Evolutionary conservation across 2,113 vertebrate genomes (phyloP), one percentile per base, ranked within the genome.

Genomic region (Sander vitreus): DNA sequence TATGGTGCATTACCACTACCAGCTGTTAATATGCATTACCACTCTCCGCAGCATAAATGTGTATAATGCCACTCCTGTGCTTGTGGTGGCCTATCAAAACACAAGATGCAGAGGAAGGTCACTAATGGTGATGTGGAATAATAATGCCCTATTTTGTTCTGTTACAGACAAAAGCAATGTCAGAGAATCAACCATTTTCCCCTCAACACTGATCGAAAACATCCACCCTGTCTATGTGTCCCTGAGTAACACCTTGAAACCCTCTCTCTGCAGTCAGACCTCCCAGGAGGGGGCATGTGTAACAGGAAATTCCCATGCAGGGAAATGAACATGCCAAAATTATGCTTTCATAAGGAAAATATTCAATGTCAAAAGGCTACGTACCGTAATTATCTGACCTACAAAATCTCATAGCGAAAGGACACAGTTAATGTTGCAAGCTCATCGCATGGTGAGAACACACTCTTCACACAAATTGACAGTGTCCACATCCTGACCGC

Each of bases 191-290:
- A 14, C 12, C 3, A 69, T 21, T 55, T 80, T 51, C 18, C 36
- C 30, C 0, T 71, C 4, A 58, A 16, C 33, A 13, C 12, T 55
- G 39, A 83, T 57, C 2, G 12, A 80, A 84, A 82, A 45, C 30
- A 70, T 69, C 59, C 67, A 23, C 45, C 25, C 64, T 50, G 18
- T 33, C 19, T 39, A 67, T 33, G 53, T 73, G 73, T 87, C 81
- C 66, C 78, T 77, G 65, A 85, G 73, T 65, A 70, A 84, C 72
- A 84, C 73, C 62, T 85, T 90, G 72, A 81, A 84, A 39, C 69
- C 53, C 59, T 69, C 57, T 59, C 1, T 78, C 36, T 69, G 79
- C 53, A 79, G 78, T 68, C 59, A 68, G 71, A 77, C 79, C 78
- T 64, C 74, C 68, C 69, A 50, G 39, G 67, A 73, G 47, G 51